Base-by-base conservation (phyloP, 2,113 vertebrate genomes). In the Acanthochromis polyacanthus region DNA sequence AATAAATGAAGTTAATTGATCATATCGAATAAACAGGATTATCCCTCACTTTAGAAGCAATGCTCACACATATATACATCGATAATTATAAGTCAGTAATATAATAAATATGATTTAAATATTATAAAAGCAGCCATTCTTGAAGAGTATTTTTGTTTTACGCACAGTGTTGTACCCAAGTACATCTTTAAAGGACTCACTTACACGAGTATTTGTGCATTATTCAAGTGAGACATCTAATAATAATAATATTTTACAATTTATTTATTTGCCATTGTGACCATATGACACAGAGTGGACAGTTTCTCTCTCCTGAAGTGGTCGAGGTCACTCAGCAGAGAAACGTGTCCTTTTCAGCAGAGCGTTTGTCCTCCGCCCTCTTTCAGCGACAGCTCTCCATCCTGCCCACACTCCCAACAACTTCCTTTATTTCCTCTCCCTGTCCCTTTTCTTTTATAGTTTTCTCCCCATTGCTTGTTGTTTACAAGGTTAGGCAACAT, bases 281-380 rank as follows among this genome's bases (percentile, higher is more conserved):
- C 23, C 4, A 52, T 40, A 32, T 53, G 30, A 5, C 36, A 68
- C 17, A 56, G 55, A 55, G 12, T 16, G 22, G 5, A 55, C 62
- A 43, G 58, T 64, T 22, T 53, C 28, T 46, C 36, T 65, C 19
- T 69, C 51, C 56, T 76, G 52, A 71, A 70, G 66, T 75, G 57
- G 48, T 48, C 7, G 80, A 84, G 75, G 75, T 78, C 82, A 70
- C 69, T 77, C 61, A 77, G 69, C 46, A 15, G 74, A 57, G 61
- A 50, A 88, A 61, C 51, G 69, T 75, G 66, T 64, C 61, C 71
- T 65, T 84, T 81, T 76, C 78, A 82, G 14, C 17, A 22, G 50
- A 14, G 20, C 64, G 51, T 87, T 85, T 87, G 66, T 80, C 61
- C 85, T 59, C 30, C 46, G 1, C 23, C 45, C 14, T 75, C 40